Percentiles rank a stretch among this genome's conserved stretches.
phyloP scores from a whole-genome alignment of 2,113 vertebrate species.

The Triplophysa siluroides region DNA sequence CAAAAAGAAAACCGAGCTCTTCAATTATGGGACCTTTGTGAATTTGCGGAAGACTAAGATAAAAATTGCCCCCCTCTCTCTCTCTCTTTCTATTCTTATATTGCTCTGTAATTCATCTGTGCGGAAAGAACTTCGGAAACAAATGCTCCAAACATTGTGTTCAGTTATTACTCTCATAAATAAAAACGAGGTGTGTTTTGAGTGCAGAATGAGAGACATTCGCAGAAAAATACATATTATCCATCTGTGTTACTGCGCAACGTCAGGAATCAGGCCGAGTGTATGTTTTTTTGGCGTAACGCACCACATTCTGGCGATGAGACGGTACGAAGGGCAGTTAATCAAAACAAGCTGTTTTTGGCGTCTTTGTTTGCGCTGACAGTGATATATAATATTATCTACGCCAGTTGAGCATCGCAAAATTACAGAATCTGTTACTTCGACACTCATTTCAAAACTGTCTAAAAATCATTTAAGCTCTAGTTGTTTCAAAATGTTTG shows the following conservation, averaged over 20 bases:
- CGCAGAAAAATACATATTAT: constrained; percentile 10
- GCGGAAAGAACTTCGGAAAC: constrained; percentile 1
- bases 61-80: background rate
- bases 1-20: background rate
- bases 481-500: constrained; percentile 6
- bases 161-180: constrained; percentile 29
- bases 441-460: background rate
- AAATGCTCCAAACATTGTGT: constrained; percentile 26
- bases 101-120: constrained; percentile 20
- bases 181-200: constrained; percentile 19
- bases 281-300: constrained; percentile 3
- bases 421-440: constrained; percentile 28
- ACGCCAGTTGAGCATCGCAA: background rate
- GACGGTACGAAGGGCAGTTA: background rate
- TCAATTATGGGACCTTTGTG: background rate
- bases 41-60: background rate
- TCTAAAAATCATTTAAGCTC: background rate
- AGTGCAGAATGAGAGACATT: background rate
- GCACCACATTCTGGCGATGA: background rate
- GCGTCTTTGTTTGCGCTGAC: constrained; percentile 12
- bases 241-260: background rate
- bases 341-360: constrained; percentile 30
- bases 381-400: constrained; percentile 20
- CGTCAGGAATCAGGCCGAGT: background rate
- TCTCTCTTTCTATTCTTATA: background rate